phyloP scores from a whole-genome alignment of 2,888 invertebrate species.

The Petrolisthes cinctipes region DNA sequence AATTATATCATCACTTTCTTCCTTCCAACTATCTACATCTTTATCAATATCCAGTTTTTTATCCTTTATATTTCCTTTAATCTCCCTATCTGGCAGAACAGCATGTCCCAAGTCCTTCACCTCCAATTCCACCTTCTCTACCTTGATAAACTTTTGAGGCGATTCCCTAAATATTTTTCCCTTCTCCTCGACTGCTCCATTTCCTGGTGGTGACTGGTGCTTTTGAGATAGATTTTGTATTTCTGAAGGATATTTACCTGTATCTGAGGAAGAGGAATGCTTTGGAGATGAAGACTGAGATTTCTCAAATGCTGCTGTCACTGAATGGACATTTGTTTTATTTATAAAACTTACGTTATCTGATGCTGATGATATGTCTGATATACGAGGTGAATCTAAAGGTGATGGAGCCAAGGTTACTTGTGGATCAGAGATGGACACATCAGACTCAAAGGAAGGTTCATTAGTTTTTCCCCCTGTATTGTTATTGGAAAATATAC shows the following conservation, averaged over 20 bases:
- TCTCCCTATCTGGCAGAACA: background rate
- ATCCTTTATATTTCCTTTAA: slow-evolving; percentile 18
- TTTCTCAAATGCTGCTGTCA: background rate
- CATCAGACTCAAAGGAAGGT: slow-evolving; percentile 18
- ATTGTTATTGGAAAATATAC: background rate
- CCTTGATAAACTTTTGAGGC: background rate
- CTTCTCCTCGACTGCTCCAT: background rate
- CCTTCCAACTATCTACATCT: slow-evolving; percentile 47
- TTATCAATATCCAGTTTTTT: slow-evolving; percentile 37
- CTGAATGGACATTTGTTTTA: background rate
- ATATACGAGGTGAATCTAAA: slow-evolving; percentile 2
- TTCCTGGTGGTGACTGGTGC: background rate
- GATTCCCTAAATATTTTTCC: background rate
- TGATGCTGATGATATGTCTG: slow-evolving; percentile 22
- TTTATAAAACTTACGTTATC: background rate
- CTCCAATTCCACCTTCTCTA: background rate
- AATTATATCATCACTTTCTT: slow-evolving; percentile 29
- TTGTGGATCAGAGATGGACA: background rate
- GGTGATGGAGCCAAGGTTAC: slow-evolving; percentile 23
- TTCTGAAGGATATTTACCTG: background rate
- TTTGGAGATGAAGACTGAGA: background rate
- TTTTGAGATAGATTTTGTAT: background rate
- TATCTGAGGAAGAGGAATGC: background rate
- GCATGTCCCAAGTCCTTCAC: background rate
- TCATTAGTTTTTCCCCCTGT: background rate